phyloP scores from a whole-genome alignment of 2,888 invertebrate genomes.

The Drosophila anomelani region DNA sequence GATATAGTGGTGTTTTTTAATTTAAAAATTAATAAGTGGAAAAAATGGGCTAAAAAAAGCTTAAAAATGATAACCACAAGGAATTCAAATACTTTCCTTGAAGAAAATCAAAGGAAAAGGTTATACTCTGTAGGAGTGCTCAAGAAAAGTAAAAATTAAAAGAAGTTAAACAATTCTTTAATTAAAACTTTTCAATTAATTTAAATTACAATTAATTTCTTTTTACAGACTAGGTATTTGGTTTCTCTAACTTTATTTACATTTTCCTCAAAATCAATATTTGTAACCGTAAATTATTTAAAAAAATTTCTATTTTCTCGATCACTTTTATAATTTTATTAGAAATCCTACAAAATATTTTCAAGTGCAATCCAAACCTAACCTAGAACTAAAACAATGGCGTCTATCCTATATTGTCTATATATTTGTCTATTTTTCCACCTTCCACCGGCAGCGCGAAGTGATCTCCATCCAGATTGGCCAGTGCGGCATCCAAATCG shows the following conservation, averaged over 20 bases:
- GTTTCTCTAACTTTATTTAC: neutral
- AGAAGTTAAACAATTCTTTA: neutral
- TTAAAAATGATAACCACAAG: too few relatives aligned
- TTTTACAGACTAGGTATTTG: neutral
- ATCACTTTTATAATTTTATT: too few relatives aligned
- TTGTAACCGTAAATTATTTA: neutral
- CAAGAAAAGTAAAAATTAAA: neutral
- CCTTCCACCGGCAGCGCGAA: conserved; percentile 88
- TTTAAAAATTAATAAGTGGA: neutral
- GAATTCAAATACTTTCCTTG: too few relatives aligned
- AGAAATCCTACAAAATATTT: neutral
- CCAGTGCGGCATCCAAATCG: conserved; percentile 94
- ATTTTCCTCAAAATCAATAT: neutral
- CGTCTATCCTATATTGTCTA: conserved; percentile 4
- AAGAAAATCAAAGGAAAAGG: neutral
- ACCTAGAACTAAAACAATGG: conserved; percentile 39
- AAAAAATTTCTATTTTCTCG: too few relatives aligned
- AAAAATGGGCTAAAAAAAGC: neutral
- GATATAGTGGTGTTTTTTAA: neutral
- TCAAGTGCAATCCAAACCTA: conserved; percentile 3
- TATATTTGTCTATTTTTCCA: neutral
- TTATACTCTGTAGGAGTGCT: too few relatives aligned
- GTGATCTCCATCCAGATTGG: conserved; percentile 95
- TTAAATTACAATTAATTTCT: neutral
- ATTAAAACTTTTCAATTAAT: too few relatives aligned